Conservation (phyloP, 2,888 invertebrate genomes). For the Scrobipalpa costella region DNA sequence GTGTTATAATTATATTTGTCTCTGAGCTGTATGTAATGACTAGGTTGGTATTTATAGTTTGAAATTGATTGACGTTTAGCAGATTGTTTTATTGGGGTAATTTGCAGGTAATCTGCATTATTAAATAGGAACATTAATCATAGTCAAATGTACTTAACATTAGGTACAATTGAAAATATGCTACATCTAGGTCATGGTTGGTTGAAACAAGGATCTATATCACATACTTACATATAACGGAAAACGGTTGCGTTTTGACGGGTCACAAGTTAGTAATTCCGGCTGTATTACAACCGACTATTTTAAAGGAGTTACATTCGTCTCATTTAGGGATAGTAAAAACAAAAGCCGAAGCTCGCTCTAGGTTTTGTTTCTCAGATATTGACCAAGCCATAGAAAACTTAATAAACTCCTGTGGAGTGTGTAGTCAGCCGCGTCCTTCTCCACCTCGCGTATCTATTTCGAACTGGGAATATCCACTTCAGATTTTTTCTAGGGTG, state of each 20-base stretch:
- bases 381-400: constrained; percentile 27
- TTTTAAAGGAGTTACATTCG: not conserved
- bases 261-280: constrained; percentile 33
- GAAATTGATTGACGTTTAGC: constrained; percentile 4
- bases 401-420: constrained; percentile 22
- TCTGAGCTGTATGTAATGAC: not conserved
- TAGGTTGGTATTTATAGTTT: constrained; percentile 15
- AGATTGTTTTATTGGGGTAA: constrained; percentile 1
- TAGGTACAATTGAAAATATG: too few relatives aligned
- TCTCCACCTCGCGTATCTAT: constrained; percentile 23
- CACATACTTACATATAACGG: too few relatives aligned
- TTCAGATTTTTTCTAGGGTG: constrained; percentile 22
- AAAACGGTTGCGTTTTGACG: constrained; percentile 32
- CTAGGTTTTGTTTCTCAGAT: constrained; percentile 31
- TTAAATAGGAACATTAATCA: constrained; percentile 1
- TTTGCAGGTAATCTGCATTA: constrained; percentile 6
- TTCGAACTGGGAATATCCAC: constrained; percentile 21
- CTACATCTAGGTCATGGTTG: too few relatives aligned
- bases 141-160: not conserved
- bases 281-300: not conserved
- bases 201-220: not conserved
- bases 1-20: constrained; percentile 4
- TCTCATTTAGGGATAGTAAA: constrained; percentile 29
- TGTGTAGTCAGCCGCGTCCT: too few relatives aligned
- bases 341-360: constrained; percentile 29